Conservation (phyloP, 1,140 invertebrate species). For the Ceratoteleas bidentatus region DNA sequence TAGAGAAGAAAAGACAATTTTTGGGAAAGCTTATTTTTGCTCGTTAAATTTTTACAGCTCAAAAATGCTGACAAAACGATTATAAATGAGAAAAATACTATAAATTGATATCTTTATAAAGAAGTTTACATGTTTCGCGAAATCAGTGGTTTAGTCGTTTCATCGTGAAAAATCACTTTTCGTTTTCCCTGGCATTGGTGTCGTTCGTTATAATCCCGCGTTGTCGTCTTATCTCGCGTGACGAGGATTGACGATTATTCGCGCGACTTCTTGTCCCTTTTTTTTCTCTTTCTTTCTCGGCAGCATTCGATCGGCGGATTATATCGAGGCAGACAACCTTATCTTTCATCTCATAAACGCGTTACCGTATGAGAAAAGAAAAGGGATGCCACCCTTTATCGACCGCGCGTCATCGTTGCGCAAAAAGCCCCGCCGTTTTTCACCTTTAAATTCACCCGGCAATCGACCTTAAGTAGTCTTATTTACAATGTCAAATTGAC, state of each 20-base stretch:
- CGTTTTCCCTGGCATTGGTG: slow-evolving; percentile 33
- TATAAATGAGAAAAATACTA: no score
- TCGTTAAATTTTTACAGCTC: no score
- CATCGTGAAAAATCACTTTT: slow-evolving; percentile 50
- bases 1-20: no score
- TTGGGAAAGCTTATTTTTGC: no score
- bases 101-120: no score
- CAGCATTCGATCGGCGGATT: slow-evolving; percentile 58
- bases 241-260: slow-evolving; percentile 67
- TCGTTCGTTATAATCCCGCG: slow-evolving; percentile 54
- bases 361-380: slow-evolving; percentile 53
- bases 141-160: no score
- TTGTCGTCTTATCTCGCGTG: slow-evolving; percentile 51
- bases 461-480: slow-evolving; percentile 16
- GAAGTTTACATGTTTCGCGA: no score
- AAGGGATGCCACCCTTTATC: slow-evolving; percentile 58
- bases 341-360: slow-evolving; percentile 66
- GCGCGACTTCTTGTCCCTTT: slow-evolving; percentile 42
- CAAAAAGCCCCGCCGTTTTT: slow-evolving; percentile 37
- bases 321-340: slow-evolving; percentile 63
- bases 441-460: slow-evolving; percentile 21
- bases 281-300: slow-evolving; percentile 3
- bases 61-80: no score
- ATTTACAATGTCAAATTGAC: not conserved
- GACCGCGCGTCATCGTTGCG: slow-evolving; percentile 44